phyloP scores from a whole-genome alignment of 2,888 invertebrate genomes.

The Antheraea yamamai region DNA sequence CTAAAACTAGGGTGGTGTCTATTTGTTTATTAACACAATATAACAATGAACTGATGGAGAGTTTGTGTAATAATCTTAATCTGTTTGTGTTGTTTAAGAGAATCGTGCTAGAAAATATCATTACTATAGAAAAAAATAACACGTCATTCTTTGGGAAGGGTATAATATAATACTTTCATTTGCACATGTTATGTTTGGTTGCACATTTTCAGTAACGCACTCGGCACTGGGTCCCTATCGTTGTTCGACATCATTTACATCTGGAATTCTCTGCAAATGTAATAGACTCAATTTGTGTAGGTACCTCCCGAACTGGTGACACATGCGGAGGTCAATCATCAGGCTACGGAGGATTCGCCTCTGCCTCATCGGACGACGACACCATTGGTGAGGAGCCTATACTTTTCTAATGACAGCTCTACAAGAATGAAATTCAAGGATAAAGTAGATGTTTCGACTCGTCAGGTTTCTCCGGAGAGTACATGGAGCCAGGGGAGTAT shows the following conservation, averaged over 20 bases:
- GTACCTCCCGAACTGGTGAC: conserved; percentile 76
- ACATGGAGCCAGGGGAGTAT: conserved; percentile 75
- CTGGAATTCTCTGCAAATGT: background rate
- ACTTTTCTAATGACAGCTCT: background rate
- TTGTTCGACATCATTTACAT: conserved; percentile 20
- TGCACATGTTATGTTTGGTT: conserved; percentile 17
- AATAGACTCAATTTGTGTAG: conserved; percentile 36
- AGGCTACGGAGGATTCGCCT: conserved; percentile 82
- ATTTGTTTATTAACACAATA: conserved; percentile 2
- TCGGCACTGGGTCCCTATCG: conserved; percentile 12
- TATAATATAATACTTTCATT: background rate
- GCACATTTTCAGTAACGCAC: conserved; percentile 21
- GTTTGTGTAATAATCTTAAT: background rate
- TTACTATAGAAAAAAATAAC: background rate
- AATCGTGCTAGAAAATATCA: background rate
- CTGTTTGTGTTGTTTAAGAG: background rate
- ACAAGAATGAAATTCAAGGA: background rate
- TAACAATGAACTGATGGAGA: background rate
- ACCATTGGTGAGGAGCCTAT: conserved; percentile 67
- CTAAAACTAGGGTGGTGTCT: background rate
- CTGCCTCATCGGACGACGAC: conserved; percentile 83
- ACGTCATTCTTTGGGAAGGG: background rate
- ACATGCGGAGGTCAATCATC: conserved; percentile 82
- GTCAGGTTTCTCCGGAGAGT: conserved; percentile 79
- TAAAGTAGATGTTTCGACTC: background rate